phyloP scores from a whole-genome alignment of 2,888 invertebrate species.

The Epistrophe eligans region DNA sequence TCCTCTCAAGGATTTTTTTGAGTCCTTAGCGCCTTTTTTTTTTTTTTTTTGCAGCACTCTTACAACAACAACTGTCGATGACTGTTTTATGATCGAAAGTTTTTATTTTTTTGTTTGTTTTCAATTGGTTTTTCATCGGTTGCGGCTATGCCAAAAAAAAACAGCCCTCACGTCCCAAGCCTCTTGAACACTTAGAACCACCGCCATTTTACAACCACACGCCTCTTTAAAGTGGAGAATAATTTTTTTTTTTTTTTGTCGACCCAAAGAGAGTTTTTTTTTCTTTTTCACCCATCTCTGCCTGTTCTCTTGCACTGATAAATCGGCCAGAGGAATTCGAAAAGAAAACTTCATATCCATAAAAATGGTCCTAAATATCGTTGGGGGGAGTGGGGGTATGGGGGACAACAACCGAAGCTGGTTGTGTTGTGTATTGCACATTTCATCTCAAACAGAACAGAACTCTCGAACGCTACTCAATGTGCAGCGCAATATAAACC shows the following conservation, averaged over 20 bases:
- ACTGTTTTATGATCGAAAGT: conserved; percentile 65
- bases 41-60: conserved; percentile 33
- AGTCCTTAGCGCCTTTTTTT: conserved; percentile 31
- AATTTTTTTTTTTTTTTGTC: no score
- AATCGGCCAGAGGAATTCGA: conserved; percentile 48
- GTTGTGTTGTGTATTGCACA: conserved; percentile 54
- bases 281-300: background rate
- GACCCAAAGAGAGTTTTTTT: no score
- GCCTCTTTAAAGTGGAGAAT: conserved; percentile 44
- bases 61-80: conserved; percentile 54
- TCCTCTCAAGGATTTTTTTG: conserved; percentile 19
- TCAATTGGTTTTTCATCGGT: conserved; percentile 37
- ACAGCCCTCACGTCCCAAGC: background rate
- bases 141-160: conserved; percentile 22
- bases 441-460: conserved; percentile 60
- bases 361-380: conserved; percentile 46
- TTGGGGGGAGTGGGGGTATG: background rate
- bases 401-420: background rate
- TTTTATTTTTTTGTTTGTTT: conserved; percentile 42
- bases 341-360: conserved; percentile 45
- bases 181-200: conserved; percentile 19
- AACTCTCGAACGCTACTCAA: conserved; percentile 55
- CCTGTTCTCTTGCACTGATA: background rate
- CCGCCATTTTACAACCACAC: conserved; percentile 46
- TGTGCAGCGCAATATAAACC: conserved; percentile 64